Conservation (phyloP, 2,888 invertebrate species). For the Watsonalla binaria region DNA sequence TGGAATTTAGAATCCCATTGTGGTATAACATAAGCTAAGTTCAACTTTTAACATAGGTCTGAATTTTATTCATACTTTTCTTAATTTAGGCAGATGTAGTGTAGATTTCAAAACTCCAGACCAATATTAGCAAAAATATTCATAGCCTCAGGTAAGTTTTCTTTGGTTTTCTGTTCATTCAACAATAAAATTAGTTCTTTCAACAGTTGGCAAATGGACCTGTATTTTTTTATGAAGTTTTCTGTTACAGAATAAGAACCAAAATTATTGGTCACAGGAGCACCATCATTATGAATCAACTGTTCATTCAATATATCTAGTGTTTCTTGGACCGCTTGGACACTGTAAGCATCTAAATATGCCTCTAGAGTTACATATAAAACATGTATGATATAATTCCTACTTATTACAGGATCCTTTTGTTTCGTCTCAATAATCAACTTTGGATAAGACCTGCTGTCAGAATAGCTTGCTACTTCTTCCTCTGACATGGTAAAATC, state of each 20-base stretch:
- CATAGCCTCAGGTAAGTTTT: slow-evolving; percentile 33
- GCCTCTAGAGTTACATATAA: slow-evolving; percentile 55
- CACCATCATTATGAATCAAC: slow-evolving; percentile 16
- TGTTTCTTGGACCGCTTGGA: slow-evolving; percentile 47
- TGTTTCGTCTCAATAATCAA: slow-evolving; percentile 16
- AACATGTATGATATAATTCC: slow-evolving; percentile 39
- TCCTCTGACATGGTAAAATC: slow-evolving; percentile 3
- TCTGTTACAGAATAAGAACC: slow-evolving; percentile 46
- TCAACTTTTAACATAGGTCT: too few relatives aligned
- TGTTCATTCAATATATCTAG: slow-evolving; percentile 46
- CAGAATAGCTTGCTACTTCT: slow-evolving; percentile 4
- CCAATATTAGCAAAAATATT: slow-evolving; percentile 48
- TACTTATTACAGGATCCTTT: slow-evolving; percentile 13
- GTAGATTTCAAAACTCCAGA: slow-evolving; percentile 15
- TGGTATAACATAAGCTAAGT: too few relatives aligned
- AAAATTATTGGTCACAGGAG: slow-evolving; percentile 13
- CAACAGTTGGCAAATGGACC: slow-evolving; percentile 38
- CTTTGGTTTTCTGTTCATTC: slow-evolving; percentile 27
- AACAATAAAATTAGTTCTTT: slow-evolving; percentile 41
- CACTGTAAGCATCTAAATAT: slow-evolving; percentile 55
- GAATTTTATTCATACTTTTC: too few relatives aligned
- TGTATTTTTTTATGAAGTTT: slow-evolving; percentile 52
- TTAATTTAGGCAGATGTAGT: background rate
- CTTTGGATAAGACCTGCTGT: slow-evolving; percentile 31
- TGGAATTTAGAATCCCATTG: too few relatives aligned